These are phyloP conservation scores for Syngnathus floridae DNA, from an alignment of 2,113 vertebrate species.

Conservation along the genomic window DNA sequence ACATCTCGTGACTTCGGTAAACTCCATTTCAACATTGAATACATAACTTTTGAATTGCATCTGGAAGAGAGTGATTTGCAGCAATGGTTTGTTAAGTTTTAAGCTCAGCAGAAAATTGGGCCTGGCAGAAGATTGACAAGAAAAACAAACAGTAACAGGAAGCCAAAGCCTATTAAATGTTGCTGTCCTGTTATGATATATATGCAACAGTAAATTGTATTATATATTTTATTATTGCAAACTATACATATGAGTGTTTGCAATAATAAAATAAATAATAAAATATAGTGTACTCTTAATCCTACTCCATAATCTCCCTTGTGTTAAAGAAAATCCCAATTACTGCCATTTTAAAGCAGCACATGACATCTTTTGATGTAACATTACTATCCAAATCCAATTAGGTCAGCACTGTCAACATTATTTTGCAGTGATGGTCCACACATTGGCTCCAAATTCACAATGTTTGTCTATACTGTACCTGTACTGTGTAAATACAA, in stretches of 20 bases:
- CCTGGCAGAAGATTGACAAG: neutral
- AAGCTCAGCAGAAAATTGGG: neutral
- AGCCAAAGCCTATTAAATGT: neutral
- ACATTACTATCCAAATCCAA: constrained; percentile 64
- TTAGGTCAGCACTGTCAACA: constrained; percentile 65
- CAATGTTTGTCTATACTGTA: too few species aligned
- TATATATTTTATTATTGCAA: too few species aligned
- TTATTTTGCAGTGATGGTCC: constrained; percentile 44
- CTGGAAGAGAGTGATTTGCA: neutral
- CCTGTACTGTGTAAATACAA: too few species aligned
- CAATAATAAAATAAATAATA: neutral
- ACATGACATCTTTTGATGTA: constrained; percentile 74
- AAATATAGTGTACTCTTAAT: constrained; percentile 25
- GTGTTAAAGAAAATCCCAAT: constrained; percentile 66
- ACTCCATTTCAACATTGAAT: neutral
- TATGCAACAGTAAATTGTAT: too few species aligned
- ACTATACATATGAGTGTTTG: neutral
- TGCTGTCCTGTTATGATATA: too few species aligned
- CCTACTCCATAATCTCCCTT: constrained; percentile 56
- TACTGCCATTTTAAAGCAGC: constrained; percentile 68
- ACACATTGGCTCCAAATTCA: constrained; percentile 9
- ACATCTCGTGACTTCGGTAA: neutral
- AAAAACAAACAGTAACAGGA: neutral
- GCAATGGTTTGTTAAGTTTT: neutral
- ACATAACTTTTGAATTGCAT: neutral